Base-by-base conservation (phyloP, 2,113 vertebrate species). In the sheep (Ovis aries) region DNA sequence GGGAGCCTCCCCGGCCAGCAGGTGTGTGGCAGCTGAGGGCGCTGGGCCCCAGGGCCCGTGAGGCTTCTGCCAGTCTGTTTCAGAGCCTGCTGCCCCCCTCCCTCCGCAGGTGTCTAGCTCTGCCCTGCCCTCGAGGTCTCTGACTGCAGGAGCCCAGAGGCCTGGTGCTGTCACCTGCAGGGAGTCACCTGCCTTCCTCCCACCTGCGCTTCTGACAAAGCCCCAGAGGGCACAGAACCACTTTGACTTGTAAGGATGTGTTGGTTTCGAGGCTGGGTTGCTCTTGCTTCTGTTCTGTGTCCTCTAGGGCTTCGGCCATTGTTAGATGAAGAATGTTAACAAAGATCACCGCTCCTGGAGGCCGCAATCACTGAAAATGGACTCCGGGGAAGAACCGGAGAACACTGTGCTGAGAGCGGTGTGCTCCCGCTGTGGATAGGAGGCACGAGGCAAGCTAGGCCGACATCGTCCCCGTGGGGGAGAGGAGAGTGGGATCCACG, bases 331-430 rank as follows among this genome's bases (percentile, higher is more conserved):
- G 33, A 29, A 3, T 31, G 83, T 92, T 67, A 60, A 45, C 43
- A 92, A 60, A 62, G 29, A 45, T 25, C 33, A 57, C 17, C 5
- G 45, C 84, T 15, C 16, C 27, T 1, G 45, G 90, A 64, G 55
- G n/a, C 29, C 25, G 5, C 17, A 52, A 3, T 36, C 84, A 4
- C 14, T 27, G 84, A 11, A 43, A 31, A 89, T 16, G 43, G 29
- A 40, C 55, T 19, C 17, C 0, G 27, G 64, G 64, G 80, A 29
- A 62, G 52, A 93, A 64, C 23, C 0, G 29, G 33, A 11, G 67
- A 16, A 31, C 6, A 3, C 14, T 0, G 3, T 2, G 15, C 45
- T 48, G 12, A 21, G 13, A 62, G 59, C 60, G 15, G 36, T 0
- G 3, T 19, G 90, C 33, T 91, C 15, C 80, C 53, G 10, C 29